phyloP scores from a whole-genome alignment of 2,888 invertebrate genomes.

The Drosophila stalkeri region DNA sequence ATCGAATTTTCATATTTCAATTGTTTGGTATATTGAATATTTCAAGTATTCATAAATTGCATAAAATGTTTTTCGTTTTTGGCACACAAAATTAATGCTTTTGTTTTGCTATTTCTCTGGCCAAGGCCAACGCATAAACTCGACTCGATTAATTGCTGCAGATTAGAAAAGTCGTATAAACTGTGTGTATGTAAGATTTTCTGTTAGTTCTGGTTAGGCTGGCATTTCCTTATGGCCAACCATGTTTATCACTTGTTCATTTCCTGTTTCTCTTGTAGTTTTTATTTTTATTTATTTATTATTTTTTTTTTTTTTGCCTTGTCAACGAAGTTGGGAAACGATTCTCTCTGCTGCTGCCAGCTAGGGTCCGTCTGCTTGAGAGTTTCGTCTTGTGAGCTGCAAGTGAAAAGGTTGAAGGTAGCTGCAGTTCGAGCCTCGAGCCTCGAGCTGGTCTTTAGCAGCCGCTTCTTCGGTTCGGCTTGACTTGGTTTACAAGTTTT shows the following conservation, averaged over 20 bases:
- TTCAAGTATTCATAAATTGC: constrained; percentile 36
- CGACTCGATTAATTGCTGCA: constrained; percentile 69
- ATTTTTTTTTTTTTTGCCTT: background rate
- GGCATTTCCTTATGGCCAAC: constrained; percentile 25
- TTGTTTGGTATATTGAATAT: constrained; percentile 24
- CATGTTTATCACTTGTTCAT: constrained; percentile 8
- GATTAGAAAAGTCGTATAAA: constrained; percentile 58
- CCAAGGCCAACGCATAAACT: constrained; percentile 47
- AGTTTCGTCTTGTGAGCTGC: constrained; percentile 17
- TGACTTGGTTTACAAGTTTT: constrained; percentile 62
- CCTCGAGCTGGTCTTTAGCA: constrained; percentile 25
- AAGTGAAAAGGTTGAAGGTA: constrained; percentile 75
- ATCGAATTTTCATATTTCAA: constrained; percentile 25
- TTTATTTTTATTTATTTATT: background rate
- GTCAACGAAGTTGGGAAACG: constrained; percentile 10
- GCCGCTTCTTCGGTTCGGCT: constrained; percentile 41
- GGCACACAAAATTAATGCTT: constrained; percentile 45
- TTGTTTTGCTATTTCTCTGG: constrained; percentile 10
- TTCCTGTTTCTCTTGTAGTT: constrained; percentile 24
- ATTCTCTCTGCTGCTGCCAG: constrained; percentile 20
- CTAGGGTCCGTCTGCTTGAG: constrained; percentile 31
- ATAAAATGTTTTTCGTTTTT: constrained; percentile 35
- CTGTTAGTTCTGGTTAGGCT: constrained; percentile 5
- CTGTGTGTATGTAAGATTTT: constrained; percentile 33
- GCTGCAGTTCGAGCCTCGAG: constrained; percentile 26